Base-by-base conservation (phyloP, 2,113 vertebrate species). In the Malaclemys terrapin region DNA sequence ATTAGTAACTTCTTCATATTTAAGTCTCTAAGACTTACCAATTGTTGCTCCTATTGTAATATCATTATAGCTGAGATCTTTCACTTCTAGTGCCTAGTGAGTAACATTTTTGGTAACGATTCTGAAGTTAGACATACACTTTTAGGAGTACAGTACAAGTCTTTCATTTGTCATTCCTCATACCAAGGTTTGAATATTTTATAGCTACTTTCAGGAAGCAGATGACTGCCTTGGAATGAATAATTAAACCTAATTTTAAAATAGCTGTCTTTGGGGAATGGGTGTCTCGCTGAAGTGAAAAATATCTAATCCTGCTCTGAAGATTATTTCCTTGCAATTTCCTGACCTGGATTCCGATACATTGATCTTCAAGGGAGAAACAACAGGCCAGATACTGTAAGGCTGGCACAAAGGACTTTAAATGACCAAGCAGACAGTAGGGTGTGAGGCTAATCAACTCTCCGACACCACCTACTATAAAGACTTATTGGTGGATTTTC, bases 111-210 rank as follows among this genome's bases (percentile, higher is more conserved):
- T 83, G 8, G 29, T 52, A 93, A 84, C 50, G 90, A 59, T 75
- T 90, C 65, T 85, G 82, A 83, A 94, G 84, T 92, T 72, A 95
- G 69, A 92, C n/a, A 19, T 52, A 69, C 85, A 93, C 17, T 95
- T 96, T 85, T 78, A 72, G 83, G 72, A 93, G 38, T 89, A 85
- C 2, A 79, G 79, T 85, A 31, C 49, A 69, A 92, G 92, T 78
- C 85, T 95, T 97, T 94, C 47, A 91, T 95, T 96, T 97, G 91
- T 96, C 94, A 96, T 97, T 96, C 89, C 14, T 93, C 80, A 85
- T 93, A 90, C 50, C 56, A 90, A 78, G 76, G 94, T 93, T 79
- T 97, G 59, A 95, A 96, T 97, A 96, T 84, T 95, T 97, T 90
- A 97, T 96, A 53, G 80, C 9, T 93, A 50, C 72, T 57, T 87